These are phyloP conservation scores for Leptoclinus maculatus DNA, from an alignment of 2,797 vertebrate species.

Conservation along the genomic window DNA sequence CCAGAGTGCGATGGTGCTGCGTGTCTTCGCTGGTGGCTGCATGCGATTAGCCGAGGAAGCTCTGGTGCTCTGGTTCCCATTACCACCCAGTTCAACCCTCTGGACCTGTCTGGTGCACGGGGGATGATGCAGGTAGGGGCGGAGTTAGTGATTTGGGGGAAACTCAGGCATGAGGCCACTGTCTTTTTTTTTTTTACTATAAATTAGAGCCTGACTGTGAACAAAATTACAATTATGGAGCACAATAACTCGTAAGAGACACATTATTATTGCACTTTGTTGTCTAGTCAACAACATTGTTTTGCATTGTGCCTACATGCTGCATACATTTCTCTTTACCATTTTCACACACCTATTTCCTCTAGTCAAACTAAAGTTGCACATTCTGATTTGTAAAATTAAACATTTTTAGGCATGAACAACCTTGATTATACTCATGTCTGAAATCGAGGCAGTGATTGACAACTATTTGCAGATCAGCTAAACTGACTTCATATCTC, in stretches of 20 bases:
- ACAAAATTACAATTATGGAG: not conserved
- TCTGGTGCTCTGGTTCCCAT: slow-evolving; percentile 67
- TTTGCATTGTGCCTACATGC: not conserved
- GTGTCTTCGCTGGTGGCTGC: slow-evolving; percentile 49
- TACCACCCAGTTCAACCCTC: slow-evolving; percentile 43
- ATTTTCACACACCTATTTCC: not conserved
- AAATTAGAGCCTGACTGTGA: not conserved
- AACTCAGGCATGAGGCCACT: not conserved
- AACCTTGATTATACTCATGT: no score
- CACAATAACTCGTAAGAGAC: not conserved
- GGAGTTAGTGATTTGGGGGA: not conserved
- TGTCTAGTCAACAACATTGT: not conserved
- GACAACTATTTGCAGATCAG: not conserved
- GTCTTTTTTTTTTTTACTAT: not conserved
- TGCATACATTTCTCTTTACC: not conserved
- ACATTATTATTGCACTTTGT: not conserved
- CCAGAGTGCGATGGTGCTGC: slow-evolving; percentile 50
- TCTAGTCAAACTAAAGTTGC: not conserved
- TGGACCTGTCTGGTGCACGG: slow-evolving; percentile 14
- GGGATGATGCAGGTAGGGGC: not conserved
- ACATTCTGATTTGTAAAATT: not conserved
- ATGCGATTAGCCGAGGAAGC: slow-evolving; percentile 43
- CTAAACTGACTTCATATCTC: not conserved
- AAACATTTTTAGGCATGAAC: not conserved
- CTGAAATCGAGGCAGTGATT: not conserved